Conservation (phyloP, 2,113 vertebrate genomes). For the Meriones unguiculatus region DNA sequence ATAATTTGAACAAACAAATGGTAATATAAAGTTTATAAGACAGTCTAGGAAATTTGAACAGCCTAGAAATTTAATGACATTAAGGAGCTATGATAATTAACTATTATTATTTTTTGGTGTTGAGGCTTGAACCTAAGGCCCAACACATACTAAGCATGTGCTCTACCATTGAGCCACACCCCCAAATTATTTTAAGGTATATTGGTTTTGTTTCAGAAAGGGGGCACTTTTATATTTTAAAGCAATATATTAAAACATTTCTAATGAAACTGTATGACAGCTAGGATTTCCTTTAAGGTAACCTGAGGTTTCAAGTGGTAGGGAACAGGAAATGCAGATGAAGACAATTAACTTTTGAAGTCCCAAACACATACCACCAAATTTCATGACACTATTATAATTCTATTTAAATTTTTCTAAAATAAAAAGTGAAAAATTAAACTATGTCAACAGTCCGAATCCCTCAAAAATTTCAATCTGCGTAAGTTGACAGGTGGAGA, state of each 20-base stretch:
- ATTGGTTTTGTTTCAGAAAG: neutral
- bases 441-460: neutral
- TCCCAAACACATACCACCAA: neutral
- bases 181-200: neutral
- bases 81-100: neutral
- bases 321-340: neutral
- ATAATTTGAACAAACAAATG: neutral
- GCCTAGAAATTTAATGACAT: neutral
- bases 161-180: neutral
- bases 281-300: neutral
- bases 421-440: conserved; percentile 15
- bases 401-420: neutral
- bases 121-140: neutral
- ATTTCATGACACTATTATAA: neutral
- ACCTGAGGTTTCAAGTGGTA: neutral
- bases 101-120: neutral
- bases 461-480: neutral
- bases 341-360: neutral
- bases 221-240: neutral
- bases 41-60: neutral
- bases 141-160: neutral
- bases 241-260: conserved; percentile 9
- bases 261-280: conserved; percentile 4
- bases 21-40: neutral
- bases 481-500: neutral